These are phyloP conservation scores for Prionailurus viverrinus DNA, from an alignment of 2,113 vertebrate genomes.

Conservation along the genomic window DNA sequence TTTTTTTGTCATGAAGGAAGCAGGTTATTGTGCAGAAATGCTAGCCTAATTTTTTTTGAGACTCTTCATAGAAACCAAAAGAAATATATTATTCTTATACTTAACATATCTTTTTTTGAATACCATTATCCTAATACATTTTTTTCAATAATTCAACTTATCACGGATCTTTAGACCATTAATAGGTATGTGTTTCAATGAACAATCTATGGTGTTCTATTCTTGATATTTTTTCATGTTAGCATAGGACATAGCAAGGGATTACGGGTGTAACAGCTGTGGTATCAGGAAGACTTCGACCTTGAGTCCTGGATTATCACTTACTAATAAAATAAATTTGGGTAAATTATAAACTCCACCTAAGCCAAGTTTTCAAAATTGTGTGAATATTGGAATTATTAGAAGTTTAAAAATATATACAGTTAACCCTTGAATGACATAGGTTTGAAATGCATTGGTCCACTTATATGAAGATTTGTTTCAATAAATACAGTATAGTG, in stretches of 20 bases:
- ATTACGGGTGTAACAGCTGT: not conserved
- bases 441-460: not conserved
- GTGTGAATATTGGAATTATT: not conserved
- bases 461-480: not conserved
- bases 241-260: not conserved
- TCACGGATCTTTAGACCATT: not conserved
- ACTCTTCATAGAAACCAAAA: not conserved
- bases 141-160: not conserved
- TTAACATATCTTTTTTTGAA: not conserved
- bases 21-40: not conserved
- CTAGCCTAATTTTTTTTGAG: not conserved
- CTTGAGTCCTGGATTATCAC: not conserved
- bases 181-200: not conserved
- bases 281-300: not conserved
- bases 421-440: not conserved
- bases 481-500: not conserved
- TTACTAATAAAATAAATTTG: not conserved
- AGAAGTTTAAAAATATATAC: not conserved
- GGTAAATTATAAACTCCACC: not conserved
- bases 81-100: not conserved
- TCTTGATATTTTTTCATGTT: not conserved
- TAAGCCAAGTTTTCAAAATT: not conserved
- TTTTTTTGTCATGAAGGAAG: not conserved
- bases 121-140: not conserved
- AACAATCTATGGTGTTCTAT: not conserved